phyloP scores from a whole-genome alignment of 2,797 vertebrate species.

The Helarctos malayanus region DNA sequence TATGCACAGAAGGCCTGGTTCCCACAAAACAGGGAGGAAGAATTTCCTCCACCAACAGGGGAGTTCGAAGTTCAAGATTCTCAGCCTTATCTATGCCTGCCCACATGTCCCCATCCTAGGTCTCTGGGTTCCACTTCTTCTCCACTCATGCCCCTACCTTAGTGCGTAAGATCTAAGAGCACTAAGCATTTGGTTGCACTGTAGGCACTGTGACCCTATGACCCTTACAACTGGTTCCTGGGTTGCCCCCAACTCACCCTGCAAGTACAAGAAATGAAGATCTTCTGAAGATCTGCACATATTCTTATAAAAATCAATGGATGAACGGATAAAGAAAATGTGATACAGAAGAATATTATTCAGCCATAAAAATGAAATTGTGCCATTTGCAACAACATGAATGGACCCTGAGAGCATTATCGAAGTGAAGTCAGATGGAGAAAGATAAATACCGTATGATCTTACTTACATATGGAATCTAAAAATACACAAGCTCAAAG shows the following conservation, averaged over 20 bases:
- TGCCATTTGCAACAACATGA: too few relatives aligned
- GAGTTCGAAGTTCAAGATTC: neutral
- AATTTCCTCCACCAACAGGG: neutral
- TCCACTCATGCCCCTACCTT: too few relatives aligned
- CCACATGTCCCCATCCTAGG: neutral
- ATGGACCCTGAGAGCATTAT: neutral
- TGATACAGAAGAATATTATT: neutral
- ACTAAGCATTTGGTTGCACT: neutral
- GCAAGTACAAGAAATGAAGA: neutral
- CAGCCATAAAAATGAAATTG: neutral
- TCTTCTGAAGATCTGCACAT: neutral
- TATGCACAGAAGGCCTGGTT: neutral
- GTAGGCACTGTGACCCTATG: neutral
- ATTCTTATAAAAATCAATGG: neutral
- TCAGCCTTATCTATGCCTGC: neutral
- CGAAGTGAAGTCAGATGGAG: neutral
- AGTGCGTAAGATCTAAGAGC: neutral
- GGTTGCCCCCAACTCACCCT: neutral
- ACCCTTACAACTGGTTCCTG: neutral
- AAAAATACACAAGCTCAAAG: neutral
- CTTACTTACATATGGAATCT: neutral
- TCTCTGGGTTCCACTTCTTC: neutral
- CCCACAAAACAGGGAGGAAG: neutral
- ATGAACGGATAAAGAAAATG: neutral
- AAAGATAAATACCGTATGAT: neutral